These are phyloP conservation scores for Drosophila sturtevanti DNA, from an alignment of 1,140 invertebrate genomes.

Conservation along the genomic window DNA sequence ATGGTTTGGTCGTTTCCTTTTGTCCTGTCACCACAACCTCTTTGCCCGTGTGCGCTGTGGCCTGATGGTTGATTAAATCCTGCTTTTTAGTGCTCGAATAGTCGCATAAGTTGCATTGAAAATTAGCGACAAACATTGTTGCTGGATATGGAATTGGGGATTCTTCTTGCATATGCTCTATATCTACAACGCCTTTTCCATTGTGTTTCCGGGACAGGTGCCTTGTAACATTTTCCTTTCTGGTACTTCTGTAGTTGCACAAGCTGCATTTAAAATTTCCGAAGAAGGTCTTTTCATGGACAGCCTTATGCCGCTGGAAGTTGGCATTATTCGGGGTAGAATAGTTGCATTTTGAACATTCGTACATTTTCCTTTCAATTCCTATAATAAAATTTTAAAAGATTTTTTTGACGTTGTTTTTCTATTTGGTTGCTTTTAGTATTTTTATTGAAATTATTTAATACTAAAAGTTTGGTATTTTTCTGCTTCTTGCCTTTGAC, in stretches of 20 bases:
- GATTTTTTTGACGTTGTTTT: neutral
- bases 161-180: neutral
- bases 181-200: neutral
- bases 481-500: neutral
- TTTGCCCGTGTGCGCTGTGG: neutral
- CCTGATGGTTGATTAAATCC: neutral
- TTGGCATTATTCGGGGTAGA: neutral
- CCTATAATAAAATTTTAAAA: neutral
- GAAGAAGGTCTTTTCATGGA: neutral
- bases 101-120: neutral
- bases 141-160: neutral
- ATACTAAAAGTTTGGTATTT: neutral
- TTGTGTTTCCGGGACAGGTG: neutral
- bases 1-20: neutral
- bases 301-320: neutral
- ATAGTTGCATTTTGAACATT: neutral
- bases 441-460: neutral
- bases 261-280: neutral
- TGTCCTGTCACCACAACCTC: neutral
- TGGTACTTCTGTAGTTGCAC: neutral
- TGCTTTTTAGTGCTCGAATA: neutral
- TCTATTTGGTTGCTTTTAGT: neutral
- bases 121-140: neutral
- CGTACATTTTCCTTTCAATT: neutral
- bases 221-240: slow-evolving; percentile 1